phyloP scores from a whole-genome alignment of 2,888 invertebrate genomes.

The Diplolepis rosae region DNA sequence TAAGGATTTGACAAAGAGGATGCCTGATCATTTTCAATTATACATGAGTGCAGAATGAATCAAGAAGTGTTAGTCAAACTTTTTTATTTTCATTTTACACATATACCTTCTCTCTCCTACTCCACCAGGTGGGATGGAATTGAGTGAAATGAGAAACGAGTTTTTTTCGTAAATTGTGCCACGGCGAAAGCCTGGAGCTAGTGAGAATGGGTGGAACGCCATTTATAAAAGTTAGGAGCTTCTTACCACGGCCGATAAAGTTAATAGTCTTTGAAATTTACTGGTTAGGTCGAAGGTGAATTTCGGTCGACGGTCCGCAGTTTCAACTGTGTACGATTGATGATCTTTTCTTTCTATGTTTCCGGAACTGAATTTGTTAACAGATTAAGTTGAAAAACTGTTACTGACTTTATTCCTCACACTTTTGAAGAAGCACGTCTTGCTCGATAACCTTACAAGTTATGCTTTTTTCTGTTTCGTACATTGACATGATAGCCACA shows the following conservation, averaged over 20 bases:
- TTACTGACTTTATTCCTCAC: constrained; percentile 15
- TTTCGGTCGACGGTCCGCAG: constrained; percentile 44
- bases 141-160: constrained; percentile 65
- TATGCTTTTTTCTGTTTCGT: background rate
- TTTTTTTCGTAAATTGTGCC: constrained; percentile 66
- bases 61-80: constrained; percentile 12
- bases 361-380: constrained; percentile 22
- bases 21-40: constrained; percentile 20
- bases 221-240: constrained; percentile 70
- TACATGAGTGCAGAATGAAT: background rate
- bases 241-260: constrained; percentile 64
- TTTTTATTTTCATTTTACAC: constrained; percentile 40
- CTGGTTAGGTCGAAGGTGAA: constrained; percentile 49
- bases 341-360: constrained; percentile 16
- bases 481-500: background rate
- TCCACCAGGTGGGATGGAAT: constrained; percentile 52
- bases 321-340: constrained; percentile 43
- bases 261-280: constrained; percentile 69
- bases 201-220: constrained; percentile 50
- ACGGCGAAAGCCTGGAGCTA: constrained; percentile 47
- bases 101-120: constrained; percentile 34
- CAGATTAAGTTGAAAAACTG: constrained; percentile 6
- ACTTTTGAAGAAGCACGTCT: background rate
- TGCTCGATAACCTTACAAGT: background rate
- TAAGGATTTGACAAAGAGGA: background rate